Evolutionary conservation across 2,888 invertebrate genomes (phyloP), one percentile per base, ranked within the genome.

Genomic region (Melanotus villosus): DNA sequence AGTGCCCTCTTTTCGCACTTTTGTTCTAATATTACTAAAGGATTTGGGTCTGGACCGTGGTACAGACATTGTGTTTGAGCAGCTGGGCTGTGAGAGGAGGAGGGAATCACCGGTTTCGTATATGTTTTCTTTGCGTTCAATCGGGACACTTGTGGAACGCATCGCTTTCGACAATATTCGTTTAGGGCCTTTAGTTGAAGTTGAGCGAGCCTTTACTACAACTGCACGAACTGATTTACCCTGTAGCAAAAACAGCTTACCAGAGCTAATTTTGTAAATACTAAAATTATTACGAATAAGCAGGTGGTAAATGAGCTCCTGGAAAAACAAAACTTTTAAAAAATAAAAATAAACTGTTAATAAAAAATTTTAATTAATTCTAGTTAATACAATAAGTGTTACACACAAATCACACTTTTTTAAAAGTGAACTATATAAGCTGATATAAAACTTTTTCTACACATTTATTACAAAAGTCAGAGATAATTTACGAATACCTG

Each of bases 221-320:
- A 77, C 75, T 50, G 74, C 77, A 62, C 78, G 78, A 50, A 76
- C 70, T 60, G 78, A 57, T 75, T 80, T 81, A 52, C 81, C 83
- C 83, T 83, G 79, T 77, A 81, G 80, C 78, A 82, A 83, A 82
- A 79, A 79, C 76, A 70, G 78, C 81, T 83, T 81, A 80, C 82
- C 80, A 81, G 67, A 62, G 69, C 68, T 75, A 73, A 70, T 69
- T 65, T 41, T 41, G 10, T 14, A 58, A 36, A 65, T 47, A n/a
- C 58, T 64, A 64, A 32, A 23, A 52, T 19, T 18, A 50, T 23
- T 36, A 50, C 14, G 16, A 14, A 21, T 16, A 43, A 60, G 32
- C 41, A 16, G 19, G 19, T 6, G 30, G 1, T 5, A 43, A 56
- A 45, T 14, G 34, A 18, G 14, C 32, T 56, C 56, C 56, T 64